These are phyloP conservation scores for Hafferia zeledoni DNA, from an alignment of 2,797 vertebrate species.

Conservation along the genomic window DNA sequence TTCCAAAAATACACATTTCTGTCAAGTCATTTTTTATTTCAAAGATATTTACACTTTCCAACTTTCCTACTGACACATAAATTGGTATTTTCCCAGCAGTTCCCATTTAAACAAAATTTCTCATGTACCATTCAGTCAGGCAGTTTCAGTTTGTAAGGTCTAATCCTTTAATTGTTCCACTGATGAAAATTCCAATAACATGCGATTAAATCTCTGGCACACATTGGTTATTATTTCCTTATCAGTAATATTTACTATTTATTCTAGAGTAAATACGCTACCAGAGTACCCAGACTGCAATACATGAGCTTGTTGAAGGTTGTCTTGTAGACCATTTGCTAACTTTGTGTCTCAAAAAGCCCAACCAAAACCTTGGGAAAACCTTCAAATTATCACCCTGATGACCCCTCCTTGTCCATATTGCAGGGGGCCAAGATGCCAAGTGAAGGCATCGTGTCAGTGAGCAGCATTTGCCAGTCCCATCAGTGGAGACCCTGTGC, in stretches of 20 bases:
- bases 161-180: neutral
- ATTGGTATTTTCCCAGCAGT: constrained; percentile 11
- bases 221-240: constrained; percentile 23
- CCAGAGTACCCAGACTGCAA: neutral
- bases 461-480: neutral
- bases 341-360: neutral
- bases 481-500: neutral
- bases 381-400: neutral
- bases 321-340: neutral
- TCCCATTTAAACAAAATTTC: neutral
- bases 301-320: fast-evolving
- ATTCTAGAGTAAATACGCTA: neutral
- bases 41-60: neutral
- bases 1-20: constrained; percentile 31
- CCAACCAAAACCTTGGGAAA: neutral
- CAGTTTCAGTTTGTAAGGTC: neutral
- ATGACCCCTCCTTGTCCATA: neutral
- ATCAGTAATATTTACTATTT: constrained; percentile 37
- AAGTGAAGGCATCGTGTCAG: fast-evolving
- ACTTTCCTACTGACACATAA: neutral
- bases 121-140: neutral
- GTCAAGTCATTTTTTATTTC: constrained; percentile 32
- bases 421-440: neutral
- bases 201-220: neutral
- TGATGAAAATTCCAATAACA: constrained; percentile 28